These are phyloP conservation scores for Paramormyrops hopkinsi DNA, from an alignment of 2,797 vertebrate species.

Conservation along the genomic window DNA sequence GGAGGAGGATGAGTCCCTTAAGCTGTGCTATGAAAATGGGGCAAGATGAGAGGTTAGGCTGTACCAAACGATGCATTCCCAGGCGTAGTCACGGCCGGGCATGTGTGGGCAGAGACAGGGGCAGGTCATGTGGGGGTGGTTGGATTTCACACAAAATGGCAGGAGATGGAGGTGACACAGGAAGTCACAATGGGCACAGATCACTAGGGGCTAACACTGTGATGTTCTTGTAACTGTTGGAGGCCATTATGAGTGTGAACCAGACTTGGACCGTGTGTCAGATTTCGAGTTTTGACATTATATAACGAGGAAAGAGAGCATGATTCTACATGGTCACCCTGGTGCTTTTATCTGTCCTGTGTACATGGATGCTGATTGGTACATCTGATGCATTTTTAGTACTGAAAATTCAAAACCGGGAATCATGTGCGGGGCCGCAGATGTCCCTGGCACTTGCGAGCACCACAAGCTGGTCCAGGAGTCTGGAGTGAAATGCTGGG, in stretches of 20 bases:
- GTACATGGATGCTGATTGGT: neutral
- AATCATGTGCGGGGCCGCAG: neutral
- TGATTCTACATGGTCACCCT: neutral
- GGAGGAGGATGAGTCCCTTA: neutral
- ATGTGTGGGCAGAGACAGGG: neutral
- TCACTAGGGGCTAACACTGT: neutral
- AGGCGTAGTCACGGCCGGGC: neutral
- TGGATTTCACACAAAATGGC: neutral
- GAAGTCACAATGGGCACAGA: neutral
- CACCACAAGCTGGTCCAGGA: slow-evolving; percentile 12
- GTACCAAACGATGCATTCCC: neutral
- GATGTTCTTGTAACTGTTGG: neutral
- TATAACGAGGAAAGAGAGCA: neutral
- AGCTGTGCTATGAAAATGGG: slow-evolving; percentile 1
- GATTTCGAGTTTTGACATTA: neutral
- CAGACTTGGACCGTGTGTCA: neutral
- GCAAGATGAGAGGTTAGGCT: slow-evolving; percentile 19
- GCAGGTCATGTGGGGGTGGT: neutral
- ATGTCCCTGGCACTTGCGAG: slow-evolving; percentile 15
- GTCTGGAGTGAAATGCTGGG: neutral
- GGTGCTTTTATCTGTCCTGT: neutral
- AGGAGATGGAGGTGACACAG: neutral
- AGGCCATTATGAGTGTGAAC: neutral
- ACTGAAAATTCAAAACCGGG: neutral
- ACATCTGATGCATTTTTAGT: neutral